phyloP scores from a whole-genome alignment of 2,797 vertebrate genomes.

The Sebastes umbrosus region DNA sequence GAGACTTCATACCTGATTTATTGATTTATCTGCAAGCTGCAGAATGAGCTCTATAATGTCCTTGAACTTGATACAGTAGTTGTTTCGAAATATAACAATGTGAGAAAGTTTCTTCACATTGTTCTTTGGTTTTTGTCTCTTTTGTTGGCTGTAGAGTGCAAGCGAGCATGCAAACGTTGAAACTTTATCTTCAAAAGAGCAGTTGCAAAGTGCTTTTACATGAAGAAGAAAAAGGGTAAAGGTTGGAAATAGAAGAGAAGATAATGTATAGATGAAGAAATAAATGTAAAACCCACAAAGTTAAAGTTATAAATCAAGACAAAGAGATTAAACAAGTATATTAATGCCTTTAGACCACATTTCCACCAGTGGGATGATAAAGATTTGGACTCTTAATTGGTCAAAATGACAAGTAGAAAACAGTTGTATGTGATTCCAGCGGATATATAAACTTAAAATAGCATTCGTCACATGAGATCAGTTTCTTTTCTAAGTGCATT shows the following conservation, averaged over 20 bases:
- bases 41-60: neutral
- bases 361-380: neutral
- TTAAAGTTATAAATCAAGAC: neutral
- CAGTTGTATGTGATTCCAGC: neutral
- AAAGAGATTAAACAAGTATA: neutral
- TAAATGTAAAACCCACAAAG: neutral
- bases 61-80: neutral
- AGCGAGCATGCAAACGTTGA: rapidly evolving
- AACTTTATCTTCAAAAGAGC: too few species aligned
- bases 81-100: neutral
- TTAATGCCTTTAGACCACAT: neutral
- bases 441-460: neutral
- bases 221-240: neutral
- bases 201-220: neutral
- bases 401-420: neutral
- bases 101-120: neutral
- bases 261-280: neutral
- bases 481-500: neutral
- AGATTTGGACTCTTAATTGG: neutral
- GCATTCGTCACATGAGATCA: neutral
- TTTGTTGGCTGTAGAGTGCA: neutral
- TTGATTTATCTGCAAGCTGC: neutral
- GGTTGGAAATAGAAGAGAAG: neutral
- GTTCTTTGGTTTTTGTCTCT: neutral
- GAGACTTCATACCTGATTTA: neutral